Evolutionary conservation across 2,797 vertebrate genomes (phyloP).

Genomic region (Anabas testudineus): DNA sequence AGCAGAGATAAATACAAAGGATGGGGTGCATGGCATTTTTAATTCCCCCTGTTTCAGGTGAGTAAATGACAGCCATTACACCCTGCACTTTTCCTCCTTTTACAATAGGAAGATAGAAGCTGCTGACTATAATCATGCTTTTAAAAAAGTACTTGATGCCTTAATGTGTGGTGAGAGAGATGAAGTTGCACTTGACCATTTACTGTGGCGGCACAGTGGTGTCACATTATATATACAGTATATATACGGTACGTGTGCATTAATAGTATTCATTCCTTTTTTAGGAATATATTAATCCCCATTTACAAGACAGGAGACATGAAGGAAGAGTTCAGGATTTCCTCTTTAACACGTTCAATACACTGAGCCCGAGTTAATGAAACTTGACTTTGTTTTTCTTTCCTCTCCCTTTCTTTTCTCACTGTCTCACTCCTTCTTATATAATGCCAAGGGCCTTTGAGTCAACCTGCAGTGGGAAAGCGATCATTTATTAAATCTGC

Average conservation of each 20-base stretch:
- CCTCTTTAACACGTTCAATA: constrained; percentile 28
- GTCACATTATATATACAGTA: constrained; percentile 38
- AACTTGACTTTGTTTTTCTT: constrained; percentile 56
- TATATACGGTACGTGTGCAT: constrained; percentile 4
- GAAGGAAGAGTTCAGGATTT: constrained; percentile 11
- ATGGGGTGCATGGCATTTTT: constrained; percentile 67
- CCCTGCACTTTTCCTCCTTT: constrained; percentile 62
- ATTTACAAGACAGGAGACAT: constrained; percentile 8
- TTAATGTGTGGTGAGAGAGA: constrained; percentile 66
- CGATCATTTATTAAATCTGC: constrained; percentile 79
- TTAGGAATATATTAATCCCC: background rate
- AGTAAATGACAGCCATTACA: constrained; percentile 81
- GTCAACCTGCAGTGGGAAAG: constrained; percentile 67
- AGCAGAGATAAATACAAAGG: constrained; percentile 79
- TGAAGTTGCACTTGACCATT: constrained; percentile 52
- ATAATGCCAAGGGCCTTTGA: constrained; percentile 52
- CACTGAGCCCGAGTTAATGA: constrained; percentile 31
- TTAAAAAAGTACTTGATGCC: constrained; percentile 68
- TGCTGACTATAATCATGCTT: constrained; percentile 72
- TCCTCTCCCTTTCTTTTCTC: constrained; percentile 21
- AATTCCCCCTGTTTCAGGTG: constrained; percentile 76
- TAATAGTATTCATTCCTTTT: constrained; percentile 8
- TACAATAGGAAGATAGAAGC: constrained; percentile 65
- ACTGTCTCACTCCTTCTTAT: constrained; percentile 40
- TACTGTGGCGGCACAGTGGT: constrained; percentile 41